phyloP scores from a whole-genome alignment of 2,888 invertebrate genomes.

The Stenoptilia bipunctidactyla region DNA sequence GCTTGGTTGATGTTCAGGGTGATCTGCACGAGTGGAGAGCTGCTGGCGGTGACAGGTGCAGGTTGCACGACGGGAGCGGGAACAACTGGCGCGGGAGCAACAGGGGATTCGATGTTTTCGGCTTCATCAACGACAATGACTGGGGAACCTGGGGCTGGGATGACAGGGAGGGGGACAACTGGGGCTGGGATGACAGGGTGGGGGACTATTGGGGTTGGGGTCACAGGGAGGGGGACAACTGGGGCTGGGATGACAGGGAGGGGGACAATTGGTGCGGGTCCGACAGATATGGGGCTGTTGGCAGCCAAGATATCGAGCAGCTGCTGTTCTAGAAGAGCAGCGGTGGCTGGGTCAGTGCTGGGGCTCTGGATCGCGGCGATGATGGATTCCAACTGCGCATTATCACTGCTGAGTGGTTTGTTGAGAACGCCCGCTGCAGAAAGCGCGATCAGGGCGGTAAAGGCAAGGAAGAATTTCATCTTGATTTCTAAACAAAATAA shows the following conservation, averaged over 20 bases:
- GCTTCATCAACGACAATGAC: background rate
- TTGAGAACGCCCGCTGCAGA: too few relatives aligned
- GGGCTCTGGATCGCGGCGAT: too few relatives aligned
- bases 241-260: background rate
- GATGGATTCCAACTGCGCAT: too few relatives aligned
- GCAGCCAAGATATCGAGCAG: slow-evolving; percentile 16
- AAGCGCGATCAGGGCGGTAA: too few relatives aligned
- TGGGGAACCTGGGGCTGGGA: too few relatives aligned
- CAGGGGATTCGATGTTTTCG: background rate
- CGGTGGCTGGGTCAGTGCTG: too few relatives aligned
- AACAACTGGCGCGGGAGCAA: background rate
- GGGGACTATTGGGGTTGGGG: background rate
- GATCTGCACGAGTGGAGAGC: slow-evolving; percentile 21
- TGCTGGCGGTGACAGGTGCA: slow-evolving; percentile 4
- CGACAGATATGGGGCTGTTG: slow-evolving; percentile 7
- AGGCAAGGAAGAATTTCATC: too few relatives aligned
- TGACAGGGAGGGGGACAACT: background rate
- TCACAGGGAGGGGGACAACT: background rate
- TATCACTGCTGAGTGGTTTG: too few relatives aligned
- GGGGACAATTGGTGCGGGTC: slow-evolving; percentile 12
- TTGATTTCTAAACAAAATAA: too few relatives aligned
- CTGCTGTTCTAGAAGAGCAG: background rate
- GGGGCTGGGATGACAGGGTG: background rate
- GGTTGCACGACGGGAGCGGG: background rate
- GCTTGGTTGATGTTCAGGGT: slow-evolving; percentile 16